These are phyloP conservation scores for Heliangelus exortis DNA, from an alignment of 2,797 vertebrate genomes.

Conservation along the genomic window DNA sequence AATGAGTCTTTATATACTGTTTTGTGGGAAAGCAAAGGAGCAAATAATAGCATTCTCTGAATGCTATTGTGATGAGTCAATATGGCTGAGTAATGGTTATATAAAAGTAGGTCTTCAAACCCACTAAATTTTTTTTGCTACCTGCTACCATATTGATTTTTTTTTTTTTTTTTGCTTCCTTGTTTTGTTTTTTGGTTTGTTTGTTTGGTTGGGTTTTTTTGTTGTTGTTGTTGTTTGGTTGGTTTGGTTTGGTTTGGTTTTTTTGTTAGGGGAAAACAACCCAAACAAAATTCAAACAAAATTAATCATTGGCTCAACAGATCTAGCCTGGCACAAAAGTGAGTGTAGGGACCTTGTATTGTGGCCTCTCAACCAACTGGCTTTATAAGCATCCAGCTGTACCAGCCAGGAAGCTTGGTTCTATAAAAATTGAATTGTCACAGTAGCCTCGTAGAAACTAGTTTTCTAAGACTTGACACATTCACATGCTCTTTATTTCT, in stretches of 20 bases:
- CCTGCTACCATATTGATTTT: background rate
- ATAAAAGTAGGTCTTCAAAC: background rate
- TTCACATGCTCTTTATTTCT: background rate
- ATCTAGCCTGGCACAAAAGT: background rate
- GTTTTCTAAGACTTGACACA: background rate
- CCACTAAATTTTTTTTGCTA: background rate
- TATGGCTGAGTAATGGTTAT: background rate
- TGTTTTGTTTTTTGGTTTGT: too few relatives aligned
- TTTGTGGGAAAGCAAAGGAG: background rate
- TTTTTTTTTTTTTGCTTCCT: too few relatives aligned
- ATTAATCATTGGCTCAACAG: background rate
- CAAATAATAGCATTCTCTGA: background rate
- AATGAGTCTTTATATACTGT: background rate
- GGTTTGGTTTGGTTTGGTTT: background rate
- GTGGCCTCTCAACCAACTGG: background rate
- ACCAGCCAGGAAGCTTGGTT: background rate
- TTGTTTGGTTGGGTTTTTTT: too few relatives aligned
- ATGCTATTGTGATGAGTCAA: accelerated
- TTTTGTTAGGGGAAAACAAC: background rate
- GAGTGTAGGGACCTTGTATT: background rate
- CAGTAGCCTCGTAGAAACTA: background rate
- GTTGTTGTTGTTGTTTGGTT: too few relatives aligned
- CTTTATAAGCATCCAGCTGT: background rate
- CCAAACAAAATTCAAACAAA: background rate
- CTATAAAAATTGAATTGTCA: background rate